A percentile compares a stretch with the other conserved stretches of the same genome.
phyloP scores from a whole-genome alignment of 2,888 invertebrate genomes.

The Chrysomela aeneicollis region DNA sequence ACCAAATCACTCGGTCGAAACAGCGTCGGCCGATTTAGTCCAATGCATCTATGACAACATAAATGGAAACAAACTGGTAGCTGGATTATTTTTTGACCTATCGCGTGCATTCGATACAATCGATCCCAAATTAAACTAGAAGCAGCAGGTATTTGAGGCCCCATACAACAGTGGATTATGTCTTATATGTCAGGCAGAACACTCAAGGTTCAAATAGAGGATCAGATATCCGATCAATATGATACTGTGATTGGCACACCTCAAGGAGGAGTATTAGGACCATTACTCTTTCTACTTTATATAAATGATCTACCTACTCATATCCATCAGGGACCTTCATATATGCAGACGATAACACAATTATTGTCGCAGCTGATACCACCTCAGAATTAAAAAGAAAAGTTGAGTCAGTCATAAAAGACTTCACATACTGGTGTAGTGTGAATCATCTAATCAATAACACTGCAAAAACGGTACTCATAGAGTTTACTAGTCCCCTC shows the following conservation, averaged over 20 bases:
- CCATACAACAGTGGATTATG: constrained; percentile 1
- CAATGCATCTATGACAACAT: constrained; percentile 17
- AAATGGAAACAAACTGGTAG: too few relatives aligned
- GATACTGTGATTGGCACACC: too few relatives aligned
- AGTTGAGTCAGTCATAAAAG: neutral
- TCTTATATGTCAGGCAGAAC: constrained; percentile 15
- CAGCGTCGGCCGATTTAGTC: constrained; percentile 3
- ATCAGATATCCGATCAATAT: too few relatives aligned
- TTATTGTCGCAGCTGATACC: constrained; percentile 8
- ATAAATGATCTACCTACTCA: too few relatives aligned
- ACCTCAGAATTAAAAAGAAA: neutral
- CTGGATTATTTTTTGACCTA: too few relatives aligned
- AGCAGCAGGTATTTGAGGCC: neutral
- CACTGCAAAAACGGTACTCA: constrained; percentile 3
- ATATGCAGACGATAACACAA: neutral
- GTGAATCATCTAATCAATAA: constrained; percentile 11
- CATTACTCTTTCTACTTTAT: too few relatives aligned
- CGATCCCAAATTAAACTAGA: too few relatives aligned
- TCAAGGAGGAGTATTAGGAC: too few relatives aligned
- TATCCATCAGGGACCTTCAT: too few relatives aligned
- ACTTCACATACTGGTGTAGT: too few relatives aligned
- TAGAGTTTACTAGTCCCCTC: neutral
- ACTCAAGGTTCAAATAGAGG: constrained; percentile 11
- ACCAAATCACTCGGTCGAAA: constrained; percentile 13
- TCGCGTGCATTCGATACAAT: too few relatives aligned